phyloP scores from a whole-genome alignment of 2,888 invertebrate genomes.

The Dinocampus coccinellae region DNA sequence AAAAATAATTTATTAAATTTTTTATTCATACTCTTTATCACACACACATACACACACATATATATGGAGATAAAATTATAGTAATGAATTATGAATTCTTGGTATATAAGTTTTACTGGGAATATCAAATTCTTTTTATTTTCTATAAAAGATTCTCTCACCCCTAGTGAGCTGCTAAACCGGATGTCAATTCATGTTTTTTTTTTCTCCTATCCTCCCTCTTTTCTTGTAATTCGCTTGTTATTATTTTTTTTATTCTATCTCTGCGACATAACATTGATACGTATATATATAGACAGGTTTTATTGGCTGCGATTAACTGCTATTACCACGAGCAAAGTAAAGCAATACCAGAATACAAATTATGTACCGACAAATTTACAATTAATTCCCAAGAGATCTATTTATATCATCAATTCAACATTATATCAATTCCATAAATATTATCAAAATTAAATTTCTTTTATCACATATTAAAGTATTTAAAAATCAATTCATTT shows the following conservation, averaged over 20 bases:
- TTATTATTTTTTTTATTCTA: slow-evolving; percentile 12
- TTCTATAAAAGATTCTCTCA: slow-evolving; percentile 21
- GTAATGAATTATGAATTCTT: slow-evolving; percentile 10
- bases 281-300: slow-evolving; percentile 47
- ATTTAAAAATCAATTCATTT: too few relatives aligned
- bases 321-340: slow-evolving; percentile 48
- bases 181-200: slow-evolving; percentile 22
- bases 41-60: too few relatives aligned
- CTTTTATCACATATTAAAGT: slow-evolving; percentile 32
- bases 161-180: slow-evolving; percentile 21
- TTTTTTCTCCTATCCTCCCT: too few relatives aligned
- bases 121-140: slow-evolving; percentile 13
- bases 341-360: slow-evolving; percentile 46
- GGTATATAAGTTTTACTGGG: background rate
- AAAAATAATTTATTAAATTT: too few relatives aligned
- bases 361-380: slow-evolving; percentile 54
- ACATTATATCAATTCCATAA: too few relatives aligned
- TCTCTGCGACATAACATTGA: slow-evolving; percentile 42
- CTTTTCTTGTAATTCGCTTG: slow-evolving; percentile 19
- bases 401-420: slow-evolving; percentile 45
- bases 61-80: too few relatives aligned
- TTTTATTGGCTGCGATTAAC: slow-evolving; percentile 48
- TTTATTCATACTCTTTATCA: too few relatives aligned
- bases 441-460: too few relatives aligned
- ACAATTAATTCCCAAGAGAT: slow-evolving; percentile 53